These are phyloP conservation scores for Pogonocherus hispidulus DNA, from an alignment of 2,888 invertebrate species.

Conservation along the genomic window DNA sequence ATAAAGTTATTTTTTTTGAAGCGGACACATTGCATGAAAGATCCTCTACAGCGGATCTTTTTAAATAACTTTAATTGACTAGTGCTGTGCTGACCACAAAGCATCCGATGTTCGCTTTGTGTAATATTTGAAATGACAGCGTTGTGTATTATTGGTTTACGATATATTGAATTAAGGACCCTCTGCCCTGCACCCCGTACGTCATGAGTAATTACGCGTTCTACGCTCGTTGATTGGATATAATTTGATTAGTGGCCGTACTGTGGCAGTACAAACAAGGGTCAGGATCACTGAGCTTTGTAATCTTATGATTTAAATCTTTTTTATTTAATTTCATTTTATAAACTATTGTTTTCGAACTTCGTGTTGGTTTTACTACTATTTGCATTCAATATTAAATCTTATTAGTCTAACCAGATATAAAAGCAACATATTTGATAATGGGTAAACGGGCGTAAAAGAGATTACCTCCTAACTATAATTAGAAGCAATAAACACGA, in stretches of 20 bases:
- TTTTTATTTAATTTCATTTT: conserved; percentile 49
- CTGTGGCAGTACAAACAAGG: conserved; percentile 67
- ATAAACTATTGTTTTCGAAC: conserved; percentile 44
- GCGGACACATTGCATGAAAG: too few species aligned
- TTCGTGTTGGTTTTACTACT: too few species aligned
- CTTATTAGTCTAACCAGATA: too few species aligned
- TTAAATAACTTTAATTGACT: neutral
- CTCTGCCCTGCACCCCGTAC: conserved; percentile 54
- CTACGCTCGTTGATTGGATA: conserved; percentile 66
- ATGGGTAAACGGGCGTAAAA: too few species aligned
- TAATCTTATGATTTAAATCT: conserved; percentile 55
- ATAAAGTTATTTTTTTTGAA: too few species aligned
- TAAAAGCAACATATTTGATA: too few species aligned
- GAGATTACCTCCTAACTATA: too few species aligned
- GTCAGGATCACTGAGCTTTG: conserved; percentile 58
- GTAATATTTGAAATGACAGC: conserved; percentile 60
- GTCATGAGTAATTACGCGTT: conserved; percentile 67
- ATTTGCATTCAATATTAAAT: too few species aligned
- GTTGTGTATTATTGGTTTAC: conserved; percentile 64
- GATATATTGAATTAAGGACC: conserved; percentile 63
- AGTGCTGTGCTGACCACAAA: neutral
- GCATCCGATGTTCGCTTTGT: conserved; percentile 36
- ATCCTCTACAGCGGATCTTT: neutral
- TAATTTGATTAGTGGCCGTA: conserved; percentile 67
- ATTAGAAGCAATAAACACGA: too few species aligned